A percentile compares a stretch with the other conserved stretches of the same genome.
Conservation (phyloP, 2,113 vertebrate genomes). For the Pomatostomus ruficeps region DNA sequence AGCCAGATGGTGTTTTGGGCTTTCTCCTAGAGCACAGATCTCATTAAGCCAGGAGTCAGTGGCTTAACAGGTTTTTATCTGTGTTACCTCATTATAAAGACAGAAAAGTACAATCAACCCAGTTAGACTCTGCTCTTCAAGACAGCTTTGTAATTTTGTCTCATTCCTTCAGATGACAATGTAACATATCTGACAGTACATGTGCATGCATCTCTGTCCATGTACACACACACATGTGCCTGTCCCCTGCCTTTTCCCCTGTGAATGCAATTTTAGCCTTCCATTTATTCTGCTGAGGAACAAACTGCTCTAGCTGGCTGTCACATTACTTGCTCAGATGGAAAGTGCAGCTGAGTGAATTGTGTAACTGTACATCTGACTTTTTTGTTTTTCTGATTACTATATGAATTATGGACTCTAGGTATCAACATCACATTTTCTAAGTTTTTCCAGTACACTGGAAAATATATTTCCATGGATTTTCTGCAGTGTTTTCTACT, state of each 20-base stretch:
- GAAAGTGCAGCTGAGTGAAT: background rate
- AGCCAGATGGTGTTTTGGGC: background rate
- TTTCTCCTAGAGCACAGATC: background rate
- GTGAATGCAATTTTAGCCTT: background rate
- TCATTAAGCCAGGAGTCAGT: background rate
- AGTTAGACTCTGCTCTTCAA: background rate
- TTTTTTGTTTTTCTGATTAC: background rate
- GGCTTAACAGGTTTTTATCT: background rate
- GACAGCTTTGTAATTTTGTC: background rate
- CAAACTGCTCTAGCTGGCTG: background rate
- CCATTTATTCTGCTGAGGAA: background rate
- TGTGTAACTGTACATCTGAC: background rate
- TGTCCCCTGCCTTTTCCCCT: background rate
- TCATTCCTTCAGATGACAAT: background rate
- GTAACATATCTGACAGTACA: background rate
- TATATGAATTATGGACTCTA: background rate
- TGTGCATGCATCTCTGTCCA: fast-evolving
- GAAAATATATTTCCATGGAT: background rate
- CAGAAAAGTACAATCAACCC: background rate
- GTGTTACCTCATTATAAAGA: background rate
- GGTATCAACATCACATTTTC: background rate
- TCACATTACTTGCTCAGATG: background rate
- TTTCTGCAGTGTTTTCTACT: background rate
- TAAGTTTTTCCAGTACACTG: background rate
- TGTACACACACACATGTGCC: fast-evolving